A percentile compares a stretch with the other conserved stretches of the same genome.
These are phyloP conservation scores for Ginglymostoma cirratum DNA, from an alignment of 2,113 vertebrate species.

Conservation along the genomic window DNA sequence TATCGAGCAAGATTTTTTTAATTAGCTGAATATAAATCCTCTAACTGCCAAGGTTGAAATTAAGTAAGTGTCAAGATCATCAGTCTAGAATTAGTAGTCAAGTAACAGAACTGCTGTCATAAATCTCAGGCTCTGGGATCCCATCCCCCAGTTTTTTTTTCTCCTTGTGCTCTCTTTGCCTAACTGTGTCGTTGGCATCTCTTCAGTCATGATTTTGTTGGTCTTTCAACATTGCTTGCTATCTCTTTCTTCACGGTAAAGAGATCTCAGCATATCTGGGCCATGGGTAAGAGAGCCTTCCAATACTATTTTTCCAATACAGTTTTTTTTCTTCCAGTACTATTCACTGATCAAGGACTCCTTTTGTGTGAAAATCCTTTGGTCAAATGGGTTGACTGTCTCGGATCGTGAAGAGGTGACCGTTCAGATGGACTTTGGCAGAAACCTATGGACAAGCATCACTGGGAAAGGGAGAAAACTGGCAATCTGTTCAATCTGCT, in stretches of 20 bases:
- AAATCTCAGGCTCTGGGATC: neutral
- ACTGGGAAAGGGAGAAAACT: neutral
- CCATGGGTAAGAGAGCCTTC: neutral
- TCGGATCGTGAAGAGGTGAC: neutral
- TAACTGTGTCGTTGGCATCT: neutral
- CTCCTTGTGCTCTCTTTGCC: neutral
- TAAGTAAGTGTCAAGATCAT: too few relatives aligned
- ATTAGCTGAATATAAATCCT: too few relatives aligned
- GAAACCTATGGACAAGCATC: neutral
- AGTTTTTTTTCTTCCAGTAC: neutral
- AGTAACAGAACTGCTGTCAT: too few relatives aligned
- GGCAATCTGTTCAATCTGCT: too few relatives aligned
- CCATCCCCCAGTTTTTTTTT: neutral
- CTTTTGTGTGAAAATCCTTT: neutral
- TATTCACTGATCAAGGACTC: neutral
- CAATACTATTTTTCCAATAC: neutral
- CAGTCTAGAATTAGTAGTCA: too few relatives aligned
- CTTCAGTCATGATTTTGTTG: neutral
- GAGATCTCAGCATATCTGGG: neutral
- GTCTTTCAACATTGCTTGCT: neutral
- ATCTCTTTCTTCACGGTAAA: neutral
- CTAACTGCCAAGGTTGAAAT: too few relatives aligned
- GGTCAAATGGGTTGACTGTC: neutral
- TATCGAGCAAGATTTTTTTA: too few relatives aligned
- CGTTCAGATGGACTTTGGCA: neutral